phyloP scores from a whole-genome alignment of 1,140 invertebrate species.

The Camponotus vicinus region DNA sequence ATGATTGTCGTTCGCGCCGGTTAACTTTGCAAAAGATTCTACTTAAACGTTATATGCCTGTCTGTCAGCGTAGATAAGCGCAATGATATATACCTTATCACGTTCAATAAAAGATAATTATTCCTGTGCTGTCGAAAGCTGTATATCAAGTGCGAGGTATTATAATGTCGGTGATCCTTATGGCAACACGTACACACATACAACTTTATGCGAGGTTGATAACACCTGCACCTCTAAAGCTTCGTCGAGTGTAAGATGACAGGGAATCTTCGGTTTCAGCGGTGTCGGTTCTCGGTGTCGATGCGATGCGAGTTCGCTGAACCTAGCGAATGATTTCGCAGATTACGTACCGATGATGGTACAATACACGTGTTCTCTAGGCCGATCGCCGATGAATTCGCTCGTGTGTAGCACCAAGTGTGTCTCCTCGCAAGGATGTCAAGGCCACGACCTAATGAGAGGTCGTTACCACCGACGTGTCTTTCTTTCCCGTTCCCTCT shows the following conservation, averaged over 20 bases:
- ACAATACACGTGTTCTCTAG: slow-evolving; percentile 43
- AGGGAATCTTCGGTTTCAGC: slow-evolving; percentile 47
- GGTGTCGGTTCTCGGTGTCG: not conserved
- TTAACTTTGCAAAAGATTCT: not conserved
- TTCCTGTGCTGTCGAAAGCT: not conserved
- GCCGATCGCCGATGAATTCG: slow-evolving; percentile 52
- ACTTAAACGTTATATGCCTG: not conserved
- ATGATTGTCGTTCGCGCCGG: not conserved
- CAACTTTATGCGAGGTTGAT: not conserved
- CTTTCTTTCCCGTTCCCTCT: slow-evolving; percentile 31
- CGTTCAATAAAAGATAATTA: not conserved
- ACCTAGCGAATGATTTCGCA: slow-evolving; percentile 52
- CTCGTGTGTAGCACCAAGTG: slow-evolving; percentile 69
- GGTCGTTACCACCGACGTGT: slow-evolving; percentile 74
- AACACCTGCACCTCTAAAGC: slow-evolving; percentile 3
- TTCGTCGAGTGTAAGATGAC: slow-evolving; percentile 44
- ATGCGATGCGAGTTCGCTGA: slow-evolving; percentile 50
- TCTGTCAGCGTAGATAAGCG: not conserved
- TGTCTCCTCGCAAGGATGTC: slow-evolving; percentile 81
- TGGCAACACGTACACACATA: not conserved
- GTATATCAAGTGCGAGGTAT: not conserved
- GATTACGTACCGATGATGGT: slow-evolving; percentile 29
- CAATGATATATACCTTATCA: not conserved
- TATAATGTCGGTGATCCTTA: not conserved
- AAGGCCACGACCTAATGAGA: slow-evolving; percentile 83